Evolutionary conservation across 2,797 vertebrate species (phyloP).

Genomic region (Gobio occitaniae): DNA sequence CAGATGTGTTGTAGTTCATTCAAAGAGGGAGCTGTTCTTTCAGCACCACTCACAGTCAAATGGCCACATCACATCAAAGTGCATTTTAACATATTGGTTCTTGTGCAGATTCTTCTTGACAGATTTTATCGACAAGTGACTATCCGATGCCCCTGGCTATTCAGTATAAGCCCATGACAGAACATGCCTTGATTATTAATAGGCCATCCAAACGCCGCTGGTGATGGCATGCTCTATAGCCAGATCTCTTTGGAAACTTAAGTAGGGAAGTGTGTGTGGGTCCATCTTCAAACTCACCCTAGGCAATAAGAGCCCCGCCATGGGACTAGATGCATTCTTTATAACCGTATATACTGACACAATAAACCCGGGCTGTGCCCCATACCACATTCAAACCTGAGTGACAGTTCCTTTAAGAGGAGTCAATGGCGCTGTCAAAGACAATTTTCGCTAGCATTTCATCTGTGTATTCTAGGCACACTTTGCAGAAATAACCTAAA

Average conservation of each 20-base stretch:
- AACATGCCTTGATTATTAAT: constrained; percentile 49
- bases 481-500: constrained; percentile 52
- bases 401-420: constrained; percentile 63
- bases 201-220: constrained; percentile 45
- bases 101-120: constrained; percentile 24
- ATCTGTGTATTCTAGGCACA: constrained; percentile 50
- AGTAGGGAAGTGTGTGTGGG: constrained; percentile 41
- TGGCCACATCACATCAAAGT: constrained; percentile 40
- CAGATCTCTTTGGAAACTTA: constrained; percentile 50
- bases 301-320: constrained; percentile 35
- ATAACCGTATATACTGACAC: constrained; percentile 40
- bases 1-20: constrained; percentile 26
- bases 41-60: constrained; percentile 45
- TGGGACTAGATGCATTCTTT: constrained; percentile 55
- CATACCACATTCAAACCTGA: constrained; percentile 49
- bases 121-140: constrained; percentile 53
- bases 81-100: constrained; percentile 34
- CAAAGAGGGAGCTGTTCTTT: constrained; percentile 39
- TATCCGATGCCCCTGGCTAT: constrained; percentile 13
- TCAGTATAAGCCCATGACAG: constrained; percentile 27
- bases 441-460: constrained; percentile 57
- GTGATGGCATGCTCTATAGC: constrained; percentile 45
- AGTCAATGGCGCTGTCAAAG: constrained; percentile 65
- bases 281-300: constrained; percentile 49
- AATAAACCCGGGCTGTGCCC: constrained; percentile 23